Evolutionary conservation across 2,888 invertebrate species (phyloP), one percentile per base, ranked within the genome.

Genomic region (Dicycla oo): DNA sequence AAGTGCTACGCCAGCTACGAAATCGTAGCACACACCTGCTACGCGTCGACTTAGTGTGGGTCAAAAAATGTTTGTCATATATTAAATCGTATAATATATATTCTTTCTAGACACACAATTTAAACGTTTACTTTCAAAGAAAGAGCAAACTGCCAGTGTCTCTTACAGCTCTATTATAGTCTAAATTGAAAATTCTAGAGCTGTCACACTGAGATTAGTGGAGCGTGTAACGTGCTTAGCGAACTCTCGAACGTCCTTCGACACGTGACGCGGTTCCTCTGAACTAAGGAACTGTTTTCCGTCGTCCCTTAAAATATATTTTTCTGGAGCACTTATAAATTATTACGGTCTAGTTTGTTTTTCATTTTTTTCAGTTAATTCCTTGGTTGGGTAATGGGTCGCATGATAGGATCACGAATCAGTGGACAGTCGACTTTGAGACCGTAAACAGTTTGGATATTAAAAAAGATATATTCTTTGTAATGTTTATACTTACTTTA

Each of bases 151-250:
- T 62, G 13, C 15, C 49, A 51, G 11, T 53, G 7, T 56, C 20
- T 53, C n/a, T 61, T 53, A 56, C 43, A 53, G 26, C 30, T 77
- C 23, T 49, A 53, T 68, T 74, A 58, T 26, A 34, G 58, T 63
- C 71, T 72, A 72, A 61, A 78, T 80, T 75, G 71, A 71, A 80
- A 80, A 64, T 60, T 68, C 77, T n/a, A n/a, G n/a, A n/a, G n/a
- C 45, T 81, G 81, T 74, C 78, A 69, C 51, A 53, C 43, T 53
- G 56, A 53, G 63, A 53, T 64, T 78, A 66, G 69, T 73, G 60
- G 53, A 78, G 62, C 79, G 65, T 69, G 54, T 66, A 62, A 78
- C 78, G 56, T 81, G 81, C 81, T 78, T 54, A 54, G 76, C 3
- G 56, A 78, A 54, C 78, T 74, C 81, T 78, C 66, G 63, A 73